Evolutionary conservation across 1,140 invertebrate species (phyloP), one percentile per base, ranked within the genome.

Genomic region (Chironomus tepperi): DNA sequence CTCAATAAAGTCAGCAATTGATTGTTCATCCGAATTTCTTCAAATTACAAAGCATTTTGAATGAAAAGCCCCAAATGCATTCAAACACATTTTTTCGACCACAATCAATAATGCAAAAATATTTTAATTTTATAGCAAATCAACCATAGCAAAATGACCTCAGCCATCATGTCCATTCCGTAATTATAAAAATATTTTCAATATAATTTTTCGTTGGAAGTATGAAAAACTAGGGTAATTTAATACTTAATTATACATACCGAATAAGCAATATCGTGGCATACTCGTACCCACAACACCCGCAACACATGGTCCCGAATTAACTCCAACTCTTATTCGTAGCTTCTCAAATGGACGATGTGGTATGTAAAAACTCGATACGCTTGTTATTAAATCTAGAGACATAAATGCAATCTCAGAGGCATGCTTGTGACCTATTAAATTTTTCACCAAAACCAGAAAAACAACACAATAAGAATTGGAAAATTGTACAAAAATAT

Each of bases 221-320:
- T 5, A 34, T 5, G 5, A 34, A 34, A 34, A 34, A 34, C n/a
- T n/a, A 34, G 5, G 1, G 24, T 0, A 83, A 79, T 77, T 87
- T 85, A 85, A 88, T 88, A 65, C 85, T 75, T 57, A 57, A 57
- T n/a, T 57, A 57, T 6, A 81, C 81, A 0, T 86, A 85, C 92
- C 89, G 77, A 90, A 90, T 12, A 90, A 82, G 77, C 89, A 90
- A 79, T 89, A 89, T 12, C 88, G 79, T 0, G 88, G 88, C 88
- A 89, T 89, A 43, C 85, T 88, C 15, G 85, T 83, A 3, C 88
- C 88, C 0, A 89, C 87, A 0, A 89, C 86, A 0, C 88, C 88
- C 0, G 87, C 88, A 1, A 88, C 84, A 78, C 87, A 85, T 1
- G 85, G 81, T 0, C 88, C 88, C 8, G 86, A 86, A 79, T 89